Conservation (phyloP, 2,113 vertebrate species). For the Panthera leo region DNA sequence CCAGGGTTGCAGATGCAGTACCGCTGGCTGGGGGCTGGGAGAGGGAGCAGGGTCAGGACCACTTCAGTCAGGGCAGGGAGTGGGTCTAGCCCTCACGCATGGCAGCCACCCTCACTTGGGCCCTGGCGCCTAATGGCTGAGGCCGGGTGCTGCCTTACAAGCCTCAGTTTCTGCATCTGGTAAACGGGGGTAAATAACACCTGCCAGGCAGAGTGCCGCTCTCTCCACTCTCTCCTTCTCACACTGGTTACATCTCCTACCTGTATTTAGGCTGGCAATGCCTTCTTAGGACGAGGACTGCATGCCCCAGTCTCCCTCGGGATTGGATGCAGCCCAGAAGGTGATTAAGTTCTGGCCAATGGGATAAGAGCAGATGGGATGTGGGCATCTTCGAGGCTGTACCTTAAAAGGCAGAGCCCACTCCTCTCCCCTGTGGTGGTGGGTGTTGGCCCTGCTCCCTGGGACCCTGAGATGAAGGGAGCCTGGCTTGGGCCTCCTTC, state of each 20-base stretch:
- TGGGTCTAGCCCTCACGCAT: neutral
- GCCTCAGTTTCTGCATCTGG: neutral
- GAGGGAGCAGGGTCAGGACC: neutral
- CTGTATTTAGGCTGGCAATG: accelerated
- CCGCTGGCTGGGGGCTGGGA: slow-evolving; percentile 88
- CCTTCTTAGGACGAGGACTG: neutral
- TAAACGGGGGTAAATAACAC: neutral
- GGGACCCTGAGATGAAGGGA: neutral
- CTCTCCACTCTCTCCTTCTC: accelerated
- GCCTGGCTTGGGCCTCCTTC: neutral
- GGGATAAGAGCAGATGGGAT: neutral
- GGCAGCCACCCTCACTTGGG: neutral
- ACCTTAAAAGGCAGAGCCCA: neutral
- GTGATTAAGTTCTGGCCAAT: neutral
- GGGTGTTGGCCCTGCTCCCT: neutral
- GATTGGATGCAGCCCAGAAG: neutral
- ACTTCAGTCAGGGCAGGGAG: accelerated
- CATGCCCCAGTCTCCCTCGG: accelerated
- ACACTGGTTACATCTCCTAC: neutral
- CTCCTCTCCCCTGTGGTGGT: neutral
- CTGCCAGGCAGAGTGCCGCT: neutral
- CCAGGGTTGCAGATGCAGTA: slow-evolving; percentile 99
- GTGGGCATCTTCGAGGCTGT: neutral
- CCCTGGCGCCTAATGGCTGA: neutral
- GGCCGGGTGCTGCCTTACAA: accelerated